Base-by-base conservation (phyloP, 2,113 vertebrate genomes). In the Percopsis transmontana region DNA sequence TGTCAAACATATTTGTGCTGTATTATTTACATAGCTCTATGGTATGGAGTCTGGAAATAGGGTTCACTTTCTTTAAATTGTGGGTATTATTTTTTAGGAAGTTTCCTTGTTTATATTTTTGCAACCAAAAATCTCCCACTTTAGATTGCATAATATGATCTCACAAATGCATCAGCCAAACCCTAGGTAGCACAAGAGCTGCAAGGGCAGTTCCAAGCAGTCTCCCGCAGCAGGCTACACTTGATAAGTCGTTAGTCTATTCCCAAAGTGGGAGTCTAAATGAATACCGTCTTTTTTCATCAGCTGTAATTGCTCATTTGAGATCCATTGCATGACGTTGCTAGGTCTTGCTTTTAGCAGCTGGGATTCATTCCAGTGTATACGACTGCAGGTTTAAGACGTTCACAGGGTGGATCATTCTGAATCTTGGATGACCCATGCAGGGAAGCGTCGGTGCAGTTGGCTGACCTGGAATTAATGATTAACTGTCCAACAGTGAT, bases 401-500 rank as follows among this genome's bases (percentile, higher is more conserved):
- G 67, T 68, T 84, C 79, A 78, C 76, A 66, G 62, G 61, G 52
- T 45, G 62, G 74, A 68, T 84, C 76, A 78, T 61, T 57, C 56
- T 63, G 77, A 57, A 70, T 83, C 83, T 75, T 76, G 66, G 75
- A 79, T 58, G 70, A 72, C 75, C 38, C 40, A 54, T 0, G 27
- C 27, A 33, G 69, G 61, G 60, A 74, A 70, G 85, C 76, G 86
- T 81, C 80, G 82, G 48, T 66, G 38, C 73, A 67, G 76, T 74
- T 80, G 81, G 78, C 64, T 72, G 33, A 66, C 48, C 72, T 58
- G 66, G 71, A 61, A 79, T 71, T 66, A 84, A 87, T 80, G 76
- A 86, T 89, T 89, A 81, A 82, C 52, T 0, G 74, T 66, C 45
- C 58, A 51, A 33, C 8, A 10, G 80, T 76, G 77, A 72, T 70